A percentile compares a stretch with the other conserved stretches of the same genome.
Evolutionary conservation across 2,888 invertebrate genomes (phyloP).

Genomic region (Zootermopsis nevadensis): DNA sequence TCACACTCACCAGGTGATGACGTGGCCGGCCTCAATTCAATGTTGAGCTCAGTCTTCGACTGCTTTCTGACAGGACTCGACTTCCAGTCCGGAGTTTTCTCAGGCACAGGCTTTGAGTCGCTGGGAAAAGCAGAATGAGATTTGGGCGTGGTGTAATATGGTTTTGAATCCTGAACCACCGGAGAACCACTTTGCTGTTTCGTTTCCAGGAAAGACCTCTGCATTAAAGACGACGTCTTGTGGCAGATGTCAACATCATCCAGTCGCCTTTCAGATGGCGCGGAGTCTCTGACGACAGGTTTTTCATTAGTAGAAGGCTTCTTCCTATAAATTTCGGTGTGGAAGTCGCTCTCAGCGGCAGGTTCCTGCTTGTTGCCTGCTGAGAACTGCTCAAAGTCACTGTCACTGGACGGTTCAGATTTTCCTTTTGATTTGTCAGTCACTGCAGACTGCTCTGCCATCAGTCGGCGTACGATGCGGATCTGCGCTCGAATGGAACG

Average conservation of each 20-base stretch:
- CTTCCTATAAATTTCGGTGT: not conserved
- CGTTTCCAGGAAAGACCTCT: not conserved
- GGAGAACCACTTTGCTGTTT: not conserved
- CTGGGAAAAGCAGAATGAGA: not conserved
- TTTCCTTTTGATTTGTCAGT: not conserved
- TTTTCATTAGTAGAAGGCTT: not conserved
- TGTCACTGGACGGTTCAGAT: not conserved
- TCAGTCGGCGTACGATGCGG: slow-evolving; percentile 75
- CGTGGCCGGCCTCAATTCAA: slow-evolving; percentile 49
- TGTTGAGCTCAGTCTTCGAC: slow-evolving; percentile 51
- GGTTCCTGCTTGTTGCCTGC: not conserved
- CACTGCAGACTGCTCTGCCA: slow-evolving; percentile 56
- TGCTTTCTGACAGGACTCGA: slow-evolving; percentile 44
- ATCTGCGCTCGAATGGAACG: slow-evolving; percentile 82
- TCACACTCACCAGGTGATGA: slow-evolving; percentile 46
- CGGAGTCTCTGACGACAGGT: not conserved
- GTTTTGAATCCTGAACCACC: not conserved
- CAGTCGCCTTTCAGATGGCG: slow-evolving; percentile 8
- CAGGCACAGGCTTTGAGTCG: not conserved
- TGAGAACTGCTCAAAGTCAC: not conserved
- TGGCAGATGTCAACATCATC: not conserved
- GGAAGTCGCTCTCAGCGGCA: not conserved
- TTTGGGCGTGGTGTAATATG: not conserved
- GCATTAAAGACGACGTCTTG: not conserved
- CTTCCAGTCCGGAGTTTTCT: slow-evolving; percentile 28